Conservation (phyloP, 2,888 invertebrate genomes). For the Bedellia somnulentella region DNA sequence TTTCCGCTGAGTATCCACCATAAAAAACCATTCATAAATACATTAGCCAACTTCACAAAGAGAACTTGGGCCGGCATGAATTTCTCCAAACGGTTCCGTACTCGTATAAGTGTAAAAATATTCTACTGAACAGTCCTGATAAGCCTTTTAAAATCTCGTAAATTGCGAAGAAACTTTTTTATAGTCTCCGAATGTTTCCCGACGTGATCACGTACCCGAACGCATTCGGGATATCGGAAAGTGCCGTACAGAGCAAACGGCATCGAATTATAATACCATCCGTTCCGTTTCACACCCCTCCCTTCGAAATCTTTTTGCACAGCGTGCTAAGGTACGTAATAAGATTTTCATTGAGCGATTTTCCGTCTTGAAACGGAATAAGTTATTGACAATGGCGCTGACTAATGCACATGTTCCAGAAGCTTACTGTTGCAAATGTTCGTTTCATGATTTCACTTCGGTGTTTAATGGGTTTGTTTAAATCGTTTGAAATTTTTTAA, state of each 20-base stretch:
- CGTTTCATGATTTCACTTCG: too few species aligned
- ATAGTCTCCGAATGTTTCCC: constrained; percentile 42
- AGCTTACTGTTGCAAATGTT: too few species aligned
- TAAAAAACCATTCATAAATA: too few species aligned
- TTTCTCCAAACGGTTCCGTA: too few species aligned
- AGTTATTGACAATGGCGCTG: constrained; percentile 7
- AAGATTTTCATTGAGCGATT: constrained; percentile 16
- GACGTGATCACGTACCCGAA: constrained; percentile 23
- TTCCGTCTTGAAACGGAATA: constrained; percentile 1
- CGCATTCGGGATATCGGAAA: constrained; percentile 28
- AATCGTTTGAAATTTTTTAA: too few species aligned
- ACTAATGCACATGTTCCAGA: constrained; percentile 4
- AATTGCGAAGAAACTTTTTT: constrained; percentile 50
- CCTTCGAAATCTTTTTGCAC: constrained; percentile 36
- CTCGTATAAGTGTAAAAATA: constrained; percentile 28
- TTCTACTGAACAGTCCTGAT: constrained; percentile 44
- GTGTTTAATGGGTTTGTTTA: too few species aligned
- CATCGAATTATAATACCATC: constrained; percentile 41
- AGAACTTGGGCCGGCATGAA: too few species aligned
- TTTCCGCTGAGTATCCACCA: too few species aligned
- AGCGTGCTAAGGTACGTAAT: constrained; percentile 35
- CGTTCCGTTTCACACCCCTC: constrained; percentile 34
- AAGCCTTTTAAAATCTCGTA: constrained; percentile 49
- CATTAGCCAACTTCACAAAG: too few species aligned
- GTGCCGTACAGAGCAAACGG: constrained; percentile 41